phyloP scores from a whole-genome alignment of 2,888 invertebrate species.

The Subacronicta megacephala region DNA sequence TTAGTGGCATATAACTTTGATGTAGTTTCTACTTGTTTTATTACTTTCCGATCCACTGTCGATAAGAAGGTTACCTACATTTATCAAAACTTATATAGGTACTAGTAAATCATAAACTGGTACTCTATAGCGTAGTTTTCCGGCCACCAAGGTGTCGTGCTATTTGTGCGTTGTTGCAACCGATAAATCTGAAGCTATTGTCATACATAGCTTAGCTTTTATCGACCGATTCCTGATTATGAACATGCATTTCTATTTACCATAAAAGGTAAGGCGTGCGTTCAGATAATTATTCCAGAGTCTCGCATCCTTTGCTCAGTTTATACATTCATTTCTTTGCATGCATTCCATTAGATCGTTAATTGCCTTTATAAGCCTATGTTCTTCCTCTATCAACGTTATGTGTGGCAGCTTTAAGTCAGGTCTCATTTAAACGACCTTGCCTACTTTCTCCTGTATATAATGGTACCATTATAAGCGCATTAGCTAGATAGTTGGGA shows the following conservation, averaged over 20 bases:
- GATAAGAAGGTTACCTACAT: conserved; percentile 30
- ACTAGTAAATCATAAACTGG: conserved; percentile 38
- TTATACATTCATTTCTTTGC: conserved; percentile 15
- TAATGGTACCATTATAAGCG: conserved; percentile 82
- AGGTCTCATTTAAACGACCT: conserved; percentile 72
- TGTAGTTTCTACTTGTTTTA: conserved; percentile 26
- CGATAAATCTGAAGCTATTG: conserved; percentile 40
- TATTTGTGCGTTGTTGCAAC: conserved; percentile 36
- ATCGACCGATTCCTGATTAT: conserved; percentile 6
- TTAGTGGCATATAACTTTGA: conserved; percentile 15
- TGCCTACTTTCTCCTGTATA: conserved; percentile 77
- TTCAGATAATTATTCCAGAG: conserved; percentile 7
- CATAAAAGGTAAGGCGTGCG: conserved; percentile 10
- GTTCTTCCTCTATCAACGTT: conserved; percentile 27
- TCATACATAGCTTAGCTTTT: conserved; percentile 16
- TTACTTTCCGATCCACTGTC: conserved; percentile 23
- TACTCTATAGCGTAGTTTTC: conserved; percentile 28
- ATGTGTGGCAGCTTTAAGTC: conserved; percentile 45
- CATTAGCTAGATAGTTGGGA: conserved; percentile 78
- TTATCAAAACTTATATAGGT: conserved; percentile 27
- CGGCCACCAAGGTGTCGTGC: conserved; percentile 34
- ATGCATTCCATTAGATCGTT: conserved; percentile 24
- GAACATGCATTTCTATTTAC: conserved; percentile 27
- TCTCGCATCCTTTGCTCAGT: conserved; percentile 8
- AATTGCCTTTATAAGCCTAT: conserved; percentile 29